Evolutionary conservation across 2,797 vertebrate genomes (phyloP), one percentile per base, ranked within the genome.

Genomic region (Poeciliopsis infans): DNA sequence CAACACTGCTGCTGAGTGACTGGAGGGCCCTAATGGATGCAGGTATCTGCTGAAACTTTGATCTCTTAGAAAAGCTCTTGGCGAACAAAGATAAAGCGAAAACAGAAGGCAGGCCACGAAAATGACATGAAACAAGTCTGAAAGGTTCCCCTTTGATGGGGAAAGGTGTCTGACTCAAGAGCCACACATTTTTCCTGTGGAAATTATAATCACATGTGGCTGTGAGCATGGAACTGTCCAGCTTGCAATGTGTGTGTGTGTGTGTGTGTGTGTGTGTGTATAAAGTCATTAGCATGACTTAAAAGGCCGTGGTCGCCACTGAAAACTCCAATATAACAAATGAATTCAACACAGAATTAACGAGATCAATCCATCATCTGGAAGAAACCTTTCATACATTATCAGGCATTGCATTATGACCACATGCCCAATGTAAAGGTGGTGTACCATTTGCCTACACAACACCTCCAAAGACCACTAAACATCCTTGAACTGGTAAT

Each of bases 1-100:
- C 91, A 87, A 91, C 88, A 66, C 88, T 53, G 84, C 80, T 82
- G 90, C 69, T 93, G 94, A 94, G 88, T 92, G 94, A 94, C 87
- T 86, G 88, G 74, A 86, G 85, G 85, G 85, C 77, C 72, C 85
- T 91, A 90, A 92, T 90, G 84, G 90, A 87, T 61, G 86, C 83
- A 87, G 79, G 83, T 89, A 92, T 91, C 90, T 88, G 84, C 86
- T 53, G 74, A 73, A 81, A 83, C 81, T 86, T 83, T 83, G 88
- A 87, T 88, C 85, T 87, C 85, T 71, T 70, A 79, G 51, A 79
- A 88, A 88, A 84, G 86, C 79, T 75, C 51, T 73, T 20, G 72
- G 84, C 59, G 75, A 73, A 78, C 79, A 76, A 74, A 73, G 39
- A 79, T 75, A 80, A 77, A 72, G 81, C 33, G 25, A 88, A 36